Evolutionary conservation across 2,113 vertebrate genomes (phyloP), one percentile per base, ranked within the genome.

Genomic region (Halichoerus grypus): DNA sequence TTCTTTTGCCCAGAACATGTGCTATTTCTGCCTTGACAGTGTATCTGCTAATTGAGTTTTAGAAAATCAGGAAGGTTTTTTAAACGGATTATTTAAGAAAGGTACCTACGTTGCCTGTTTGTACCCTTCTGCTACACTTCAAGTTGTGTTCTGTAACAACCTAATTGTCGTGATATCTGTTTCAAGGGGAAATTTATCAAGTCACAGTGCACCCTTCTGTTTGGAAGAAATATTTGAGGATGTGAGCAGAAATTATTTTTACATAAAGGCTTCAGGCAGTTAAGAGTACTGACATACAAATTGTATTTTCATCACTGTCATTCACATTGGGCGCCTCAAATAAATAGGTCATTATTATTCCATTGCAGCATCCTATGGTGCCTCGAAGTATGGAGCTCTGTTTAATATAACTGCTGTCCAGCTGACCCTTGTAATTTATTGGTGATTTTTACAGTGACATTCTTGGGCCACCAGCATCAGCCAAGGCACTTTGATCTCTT

Each of bases 281-380:
- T 96, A 88, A 86, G 97, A 97, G 65, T 86, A 88, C 96, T 98
- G 97, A 97, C 97, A 98, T 74, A 96, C 94, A 94, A 97, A 91
- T 94, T 57, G 14, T 94, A 97, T 98, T 98, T 98, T 96, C 97
- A 97, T 97, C 95, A 69, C 97, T 97, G 97, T 97, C 96, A 96
- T 95, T 96, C 97, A 95, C 93, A 92, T 53, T 42, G 85, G 81
- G 96, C 93, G 94, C 97, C 93, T 97, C 94, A 76, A 69, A 97
- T 98, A 98, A 98, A 98, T 98, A 98, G 97, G 95, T 97, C 97
- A 97, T 97, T 96, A 97, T 97, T 97, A 97, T 95, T 94, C 96
- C 96, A 86, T 72, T 53, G 94, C 94, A 93, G 84, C 94, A 84
- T 97, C 97, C 74, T 92, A 79, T 14, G 55, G 86, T 4, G 22